Conservation (phyloP, 2,113 vertebrate species). For the Periophthalmodon schlosseri region DNA sequence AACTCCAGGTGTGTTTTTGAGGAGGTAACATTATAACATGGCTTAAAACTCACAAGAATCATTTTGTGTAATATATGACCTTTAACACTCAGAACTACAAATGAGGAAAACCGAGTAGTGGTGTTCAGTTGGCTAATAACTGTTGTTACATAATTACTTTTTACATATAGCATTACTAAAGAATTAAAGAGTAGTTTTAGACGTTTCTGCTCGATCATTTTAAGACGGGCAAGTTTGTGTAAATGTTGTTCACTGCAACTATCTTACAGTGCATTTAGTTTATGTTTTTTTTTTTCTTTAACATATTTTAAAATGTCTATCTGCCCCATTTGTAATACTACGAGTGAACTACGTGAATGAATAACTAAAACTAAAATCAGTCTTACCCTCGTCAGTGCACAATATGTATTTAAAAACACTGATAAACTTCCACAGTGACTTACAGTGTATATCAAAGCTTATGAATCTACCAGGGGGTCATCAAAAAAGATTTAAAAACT, state of each 20-base stretch:
- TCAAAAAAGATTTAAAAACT: constrained; percentile 14
- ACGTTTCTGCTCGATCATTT: neutral
- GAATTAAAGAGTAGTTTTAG: neutral
- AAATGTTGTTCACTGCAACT: neutral
- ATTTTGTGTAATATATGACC: too few species aligned
- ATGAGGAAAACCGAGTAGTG: too few species aligned
- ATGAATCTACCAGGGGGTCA: constrained; percentile 24
- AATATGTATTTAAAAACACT: neutral
- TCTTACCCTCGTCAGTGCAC: neutral
- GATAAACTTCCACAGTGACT: constrained; percentile 47
- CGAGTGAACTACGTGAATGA: too few species aligned
- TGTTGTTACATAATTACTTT: too few species aligned
- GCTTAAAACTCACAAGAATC: too few species aligned
- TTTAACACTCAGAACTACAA: too few species aligned
- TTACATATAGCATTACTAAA: neutral
- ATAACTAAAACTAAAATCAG: neutral
- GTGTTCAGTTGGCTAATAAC: too few species aligned
- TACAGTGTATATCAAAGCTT: constrained; percentile 15
- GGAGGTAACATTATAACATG: too few species aligned
- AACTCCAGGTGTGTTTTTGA: too few species aligned
- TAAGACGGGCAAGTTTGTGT: too few species aligned
- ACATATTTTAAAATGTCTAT: neutral
- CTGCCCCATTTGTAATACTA: neutral
- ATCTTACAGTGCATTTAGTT: neutral
- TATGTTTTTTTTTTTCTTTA: neutral